Evolutionary conservation across 2,797 vertebrate genomes (phyloP).

Genomic region (Ctenochaetus hawaiiensis): DNA sequence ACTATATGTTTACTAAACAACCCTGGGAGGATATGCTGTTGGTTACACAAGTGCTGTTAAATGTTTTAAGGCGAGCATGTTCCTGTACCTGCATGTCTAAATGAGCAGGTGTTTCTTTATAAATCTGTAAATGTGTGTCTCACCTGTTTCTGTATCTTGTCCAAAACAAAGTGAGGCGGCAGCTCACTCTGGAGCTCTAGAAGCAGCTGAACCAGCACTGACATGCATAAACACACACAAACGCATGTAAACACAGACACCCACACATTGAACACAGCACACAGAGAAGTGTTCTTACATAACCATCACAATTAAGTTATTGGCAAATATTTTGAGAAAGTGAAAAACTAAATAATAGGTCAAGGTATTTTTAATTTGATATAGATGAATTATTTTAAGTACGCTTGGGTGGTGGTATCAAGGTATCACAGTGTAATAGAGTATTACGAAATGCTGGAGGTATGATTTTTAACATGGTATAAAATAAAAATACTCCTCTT

Average conservation of each 20-base stretch:
- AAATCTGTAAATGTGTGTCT: conserved; percentile 59
- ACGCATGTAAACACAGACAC: conserved; percentile 25
- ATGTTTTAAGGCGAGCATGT: conserved; percentile 37
- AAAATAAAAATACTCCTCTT: no score
- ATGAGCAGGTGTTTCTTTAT: conserved; percentile 25
- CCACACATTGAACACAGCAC: conserved; percentile 1
- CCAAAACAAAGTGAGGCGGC: conserved; percentile 85
- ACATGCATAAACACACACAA: conserved; percentile 30
- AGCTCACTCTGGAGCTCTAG: conserved; percentile 88
- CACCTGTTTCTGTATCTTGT: conserved; percentile 91
- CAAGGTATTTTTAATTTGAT: not conserved
- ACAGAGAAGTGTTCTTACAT: not conserved
- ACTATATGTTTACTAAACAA: conserved; percentile 65
- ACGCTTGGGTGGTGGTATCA: no score
- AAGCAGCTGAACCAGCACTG: conserved; percentile 91
- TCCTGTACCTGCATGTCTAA: conserved; percentile 19
- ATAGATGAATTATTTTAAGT: no score
- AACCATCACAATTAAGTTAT: conserved; percentile 11
- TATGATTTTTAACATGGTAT: no score
- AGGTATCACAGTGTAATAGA: no score
- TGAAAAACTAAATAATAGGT: not conserved
- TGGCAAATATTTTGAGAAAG: not conserved
- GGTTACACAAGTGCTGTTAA: conserved; percentile 43
- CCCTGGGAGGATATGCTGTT: conserved; percentile 32
- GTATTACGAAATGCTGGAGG: no score